Percentiles rank a stretch among this genome's conserved stretches.
Evolutionary conservation across 2,888 invertebrate genomes (phyloP).

Genomic region (Chironomus tentans): DNA sequence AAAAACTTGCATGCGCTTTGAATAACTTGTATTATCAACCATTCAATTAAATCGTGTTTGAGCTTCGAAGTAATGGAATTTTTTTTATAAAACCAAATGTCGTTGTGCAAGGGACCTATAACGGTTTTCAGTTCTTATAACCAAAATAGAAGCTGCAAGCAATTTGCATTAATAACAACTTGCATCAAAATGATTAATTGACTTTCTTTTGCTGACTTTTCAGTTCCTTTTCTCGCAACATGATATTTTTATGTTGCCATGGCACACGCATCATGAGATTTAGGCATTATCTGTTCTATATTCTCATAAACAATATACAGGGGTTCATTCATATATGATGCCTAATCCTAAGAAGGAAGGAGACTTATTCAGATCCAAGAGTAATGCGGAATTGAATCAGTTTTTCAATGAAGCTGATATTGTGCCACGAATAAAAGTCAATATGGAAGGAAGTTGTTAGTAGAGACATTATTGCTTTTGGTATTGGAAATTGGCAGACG

Average conservation of each 20-base stretch:
- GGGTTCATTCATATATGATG: no score
- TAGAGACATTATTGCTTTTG: no score
- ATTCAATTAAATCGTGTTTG: background rate
- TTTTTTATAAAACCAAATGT: background rate
- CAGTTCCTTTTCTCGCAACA: background rate
- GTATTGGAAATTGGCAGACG: no score
- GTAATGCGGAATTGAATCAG: no score
- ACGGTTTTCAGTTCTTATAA: background rate
- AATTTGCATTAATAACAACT: background rate
- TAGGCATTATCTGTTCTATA: background rate
- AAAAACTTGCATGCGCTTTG: background rate
- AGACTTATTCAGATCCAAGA: no score
- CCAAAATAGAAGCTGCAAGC: background rate
- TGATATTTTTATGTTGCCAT: background rate
- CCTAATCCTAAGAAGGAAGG: no score
- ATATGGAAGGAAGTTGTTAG: no score
- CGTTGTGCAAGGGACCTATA: background rate
- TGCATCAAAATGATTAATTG: conserved; percentile 14
- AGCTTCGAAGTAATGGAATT: background rate
- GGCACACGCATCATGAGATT: conserved; percentile 19
- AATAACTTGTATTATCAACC: background rate
- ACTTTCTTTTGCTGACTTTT: conserved; percentile 11
- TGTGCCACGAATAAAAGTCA: no score
- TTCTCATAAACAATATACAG: background rate
- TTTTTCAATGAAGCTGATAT: no score